These are phyloP conservation scores for Coptodon rendalli DNA, from an alignment of 2,113 vertebrate species.

Conservation along the genomic window DNA sequence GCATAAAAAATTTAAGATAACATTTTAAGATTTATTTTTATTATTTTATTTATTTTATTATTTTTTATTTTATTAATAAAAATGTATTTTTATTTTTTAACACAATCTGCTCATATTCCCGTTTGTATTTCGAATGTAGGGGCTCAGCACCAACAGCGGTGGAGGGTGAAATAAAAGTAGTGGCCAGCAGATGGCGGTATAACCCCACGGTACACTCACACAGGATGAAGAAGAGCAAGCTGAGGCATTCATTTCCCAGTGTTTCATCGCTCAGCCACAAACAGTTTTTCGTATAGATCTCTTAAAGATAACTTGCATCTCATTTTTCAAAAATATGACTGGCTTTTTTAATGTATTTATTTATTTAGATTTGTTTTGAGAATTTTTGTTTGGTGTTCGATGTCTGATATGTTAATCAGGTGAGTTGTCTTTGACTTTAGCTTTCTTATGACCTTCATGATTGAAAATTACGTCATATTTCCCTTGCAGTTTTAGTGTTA, in stretches of 20 bases:
- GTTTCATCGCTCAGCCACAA: background rate
- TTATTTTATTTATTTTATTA: too few species aligned
- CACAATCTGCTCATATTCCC: background rate
- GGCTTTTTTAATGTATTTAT: background rate
- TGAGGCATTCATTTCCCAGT: background rate
- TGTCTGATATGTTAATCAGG: background rate
- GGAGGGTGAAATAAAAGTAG: background rate
- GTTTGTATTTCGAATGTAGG: background rate
- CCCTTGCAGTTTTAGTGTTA: background rate
- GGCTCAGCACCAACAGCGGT: background rate
- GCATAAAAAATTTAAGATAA: background rate
- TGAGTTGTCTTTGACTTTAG: background rate
- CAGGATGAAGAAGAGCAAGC: background rate
- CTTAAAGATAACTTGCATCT: background rate
- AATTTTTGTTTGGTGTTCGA: background rate
- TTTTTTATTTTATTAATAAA: too few species aligned
- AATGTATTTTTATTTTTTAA: too few species aligned
- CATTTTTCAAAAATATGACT: background rate
- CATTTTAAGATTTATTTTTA: background rate
- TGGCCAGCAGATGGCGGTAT: background rate
- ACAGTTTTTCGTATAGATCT: background rate
- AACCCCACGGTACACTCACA: background rate
- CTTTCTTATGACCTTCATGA: background rate
- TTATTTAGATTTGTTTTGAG: background rate
- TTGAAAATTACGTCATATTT: background rate